Evolutionary conservation across 2,888 invertebrate species (phyloP), one percentile per base, ranked within the genome.

Genomic region (Liopterus haemorrhoidalis): DNA sequence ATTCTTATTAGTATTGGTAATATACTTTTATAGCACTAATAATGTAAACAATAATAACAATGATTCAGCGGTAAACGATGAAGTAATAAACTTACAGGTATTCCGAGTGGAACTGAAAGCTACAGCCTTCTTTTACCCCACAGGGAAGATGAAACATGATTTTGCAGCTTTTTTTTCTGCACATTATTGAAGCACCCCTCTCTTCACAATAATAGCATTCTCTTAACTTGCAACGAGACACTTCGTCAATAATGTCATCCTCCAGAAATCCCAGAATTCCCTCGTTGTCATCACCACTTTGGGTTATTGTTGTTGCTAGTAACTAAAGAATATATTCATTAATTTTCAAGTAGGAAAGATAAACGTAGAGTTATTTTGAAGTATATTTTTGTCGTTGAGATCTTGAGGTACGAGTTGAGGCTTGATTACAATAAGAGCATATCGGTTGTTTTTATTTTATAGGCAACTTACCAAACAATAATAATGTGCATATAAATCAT

Each of bases 181-280:
- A 81, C 20, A 75, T 73, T 19, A 80, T 66, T 2, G 78, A 76
- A 0, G 79, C 79, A 19, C 75, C 75, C 20, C 38, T 57, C 48
- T 64, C 65, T 49, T 65, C 68, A 54, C 79, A 80, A 55, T 69
- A 74, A 15, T 56, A 61, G 54, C 81, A 72, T 70, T 84, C 87
- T 71, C 85, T 69, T 57, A 70, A 71, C 31, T 70, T 71, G 28
- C 81, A 79, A 49, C 88, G 71, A 11, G 66, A 67, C 1, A 78
- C 57, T 65, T 89, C 90, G 18, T 69, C 70, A 5, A 69, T 52
- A 15, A 91, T 87, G 60, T 90, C 89, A 0, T 63, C 57, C 1
- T 73, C 67, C 19, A 84, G 59, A 61, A 91, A 91, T 0, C 88
- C 86, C 48, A 82, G 69, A 19, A 90, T 76, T 0, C 86, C 87